Evolutionary conservation across 1,140 invertebrate genomes (phyloP), one percentile per base, ranked within the genome.

Genomic region (Neodiprion fabricii): DNA sequence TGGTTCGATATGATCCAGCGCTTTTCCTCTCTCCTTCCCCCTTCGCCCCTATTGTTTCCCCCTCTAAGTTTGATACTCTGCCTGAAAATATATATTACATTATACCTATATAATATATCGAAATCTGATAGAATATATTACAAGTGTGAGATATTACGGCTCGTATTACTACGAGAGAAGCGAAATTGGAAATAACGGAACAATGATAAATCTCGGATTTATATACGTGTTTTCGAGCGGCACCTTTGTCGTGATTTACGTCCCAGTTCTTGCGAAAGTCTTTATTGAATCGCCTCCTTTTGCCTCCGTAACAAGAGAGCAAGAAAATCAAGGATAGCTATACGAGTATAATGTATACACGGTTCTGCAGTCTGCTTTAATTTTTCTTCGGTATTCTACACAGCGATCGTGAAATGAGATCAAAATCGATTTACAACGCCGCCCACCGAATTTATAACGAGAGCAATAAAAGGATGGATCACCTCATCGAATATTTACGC

Each of bases 101-200:
- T 21, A 21, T 40, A 40, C 28, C 28, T 40, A 4, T 40, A 40
- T 40, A 40, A 78, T 75, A 75, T 79, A 77, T 78, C 73, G 72
- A 65, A 67, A 21, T 72, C 67, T 50, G 79, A 80, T 76, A 78
- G 69, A 76, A 77, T 78, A 73, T 72, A 78, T 79, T 74, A 72
- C 67, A 48, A 49, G 66, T 68, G 67, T 72, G 72, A 77, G 76
- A 74, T 77, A 75, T 79, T 14, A 17, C 11, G 67, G 28, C 65
- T n/a, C 69, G 74, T 74, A 72, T 78, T 74, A 75, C 68, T 75
- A 66, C n/a, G 8, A n/a, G n/a, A 8, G 21, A 28, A 65, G 71
- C 21, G 72, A 79, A 79, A 76, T 76, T 65, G 74, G 67, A 70
- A 61, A 61, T 61, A 61, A 61, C 53, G 53, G 53, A 61, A 61